Evolutionary conservation across 1,140 invertebrate genomes (phyloP).

Genomic region (Mactra quadrangularis): DNA sequence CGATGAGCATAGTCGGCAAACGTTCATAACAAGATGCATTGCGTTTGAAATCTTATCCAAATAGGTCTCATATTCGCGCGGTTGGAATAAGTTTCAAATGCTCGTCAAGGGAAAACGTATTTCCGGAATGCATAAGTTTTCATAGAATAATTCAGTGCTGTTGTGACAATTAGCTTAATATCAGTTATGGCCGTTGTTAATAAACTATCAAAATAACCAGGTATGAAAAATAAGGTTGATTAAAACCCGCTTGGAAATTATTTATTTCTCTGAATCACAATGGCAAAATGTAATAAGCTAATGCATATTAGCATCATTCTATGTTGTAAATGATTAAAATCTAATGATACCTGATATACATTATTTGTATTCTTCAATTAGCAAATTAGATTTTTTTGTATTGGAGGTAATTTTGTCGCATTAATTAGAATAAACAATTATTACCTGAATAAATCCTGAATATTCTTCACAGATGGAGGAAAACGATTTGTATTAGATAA

Average conservation of each 20-base stretch:
- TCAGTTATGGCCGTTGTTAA: not conserved
- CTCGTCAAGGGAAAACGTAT: no score
- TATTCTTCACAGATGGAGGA: no score
- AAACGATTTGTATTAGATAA: no score
- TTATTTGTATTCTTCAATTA: slow-evolving; percentile 37
- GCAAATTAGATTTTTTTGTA: slow-evolving; percentile 33
- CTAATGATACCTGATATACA: slow-evolving; percentile 8
- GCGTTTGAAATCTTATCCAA: no score
- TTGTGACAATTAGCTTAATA: not conserved
- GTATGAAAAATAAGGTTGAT: not conserved
- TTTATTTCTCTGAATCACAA: slow-evolving; percentile 17
- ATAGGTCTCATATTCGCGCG: no score
- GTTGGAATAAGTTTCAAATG: no score
- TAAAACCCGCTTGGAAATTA: slow-evolving; percentile 17
- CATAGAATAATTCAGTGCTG: not conserved
- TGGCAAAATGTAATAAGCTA: slow-evolving; percentile 42
- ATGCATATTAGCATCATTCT: not conserved
- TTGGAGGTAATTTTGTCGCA: no score
- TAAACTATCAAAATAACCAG: not conserved
- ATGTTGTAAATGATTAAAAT: slow-evolving; percentile 21
- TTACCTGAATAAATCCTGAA: no score
- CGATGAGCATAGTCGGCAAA: no score
- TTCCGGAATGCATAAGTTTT: not conserved
- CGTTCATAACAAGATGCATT: no score
- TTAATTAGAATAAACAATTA: no score